These are phyloP conservation scores for Zygogramma bicolorata DNA, from an alignment of 2,888 invertebrate species.

Conservation along the genomic window DNA sequence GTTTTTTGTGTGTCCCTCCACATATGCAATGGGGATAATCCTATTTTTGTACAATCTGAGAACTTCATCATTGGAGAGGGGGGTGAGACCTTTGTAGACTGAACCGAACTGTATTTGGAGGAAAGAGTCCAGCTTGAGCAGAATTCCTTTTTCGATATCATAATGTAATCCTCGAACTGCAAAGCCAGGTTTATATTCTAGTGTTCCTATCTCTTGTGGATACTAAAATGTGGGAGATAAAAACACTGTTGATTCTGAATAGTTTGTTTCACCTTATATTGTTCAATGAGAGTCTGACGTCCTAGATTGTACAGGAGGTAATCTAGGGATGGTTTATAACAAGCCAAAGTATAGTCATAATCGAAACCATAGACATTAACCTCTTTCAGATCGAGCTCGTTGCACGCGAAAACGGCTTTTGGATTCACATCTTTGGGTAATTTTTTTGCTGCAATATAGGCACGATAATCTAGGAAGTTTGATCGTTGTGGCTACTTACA, in stretches of 20 bases:
- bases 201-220: conserved; percentile 82
- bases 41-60: conserved; percentile 86
- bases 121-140: conserved; percentile 95
- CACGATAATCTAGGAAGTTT: conserved; percentile 12
- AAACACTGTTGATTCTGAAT: neutral
- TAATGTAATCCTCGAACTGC: conserved; percentile 98
- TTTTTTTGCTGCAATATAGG: conserved; percentile 78
- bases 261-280: conserved; percentile 81
- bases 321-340: conserved; percentile 91
- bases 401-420: conserved; percentile 94
- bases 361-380: conserved; percentile 97
- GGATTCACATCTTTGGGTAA: conserved; percentile 88
- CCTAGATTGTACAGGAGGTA: conserved; percentile 92
- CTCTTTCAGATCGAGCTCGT: conserved; percentile 91
- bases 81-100: conserved; percentile 88
- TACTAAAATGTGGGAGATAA: conserved; percentile 74
- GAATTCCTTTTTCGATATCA: conserved; percentile 93
- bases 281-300: conserved; percentile 85
- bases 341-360: conserved; percentile 97
- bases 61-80: conserved; percentile 87
- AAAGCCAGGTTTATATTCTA: conserved; percentile 93
- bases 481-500: conserved; percentile 70
- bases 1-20: conserved; percentile 82
- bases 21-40: conserved; percentile 88
- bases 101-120: conserved; percentile 96